A percentile compares a stretch with the other conserved stretches of the same genome.
Conservation (phyloP, 1,140 invertebrate species). For the Phortica variegata region DNA sequence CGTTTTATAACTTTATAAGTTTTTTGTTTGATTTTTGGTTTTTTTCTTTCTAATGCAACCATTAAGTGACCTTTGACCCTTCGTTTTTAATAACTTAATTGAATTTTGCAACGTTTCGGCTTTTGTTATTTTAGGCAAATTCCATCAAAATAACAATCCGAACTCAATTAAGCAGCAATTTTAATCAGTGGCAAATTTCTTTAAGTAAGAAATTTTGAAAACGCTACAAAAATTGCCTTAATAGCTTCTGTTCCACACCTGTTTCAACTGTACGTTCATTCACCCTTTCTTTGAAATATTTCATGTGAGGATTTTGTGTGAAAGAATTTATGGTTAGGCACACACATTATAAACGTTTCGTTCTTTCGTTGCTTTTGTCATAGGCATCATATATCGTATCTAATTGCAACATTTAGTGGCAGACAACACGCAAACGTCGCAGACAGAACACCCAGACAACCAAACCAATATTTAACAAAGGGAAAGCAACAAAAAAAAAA, state of each 20-base stretch:
- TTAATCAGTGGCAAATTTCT: no score
- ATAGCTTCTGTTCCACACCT: no score
- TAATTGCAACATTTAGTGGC: slow-evolving; percentile 51
- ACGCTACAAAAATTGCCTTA: neutral
- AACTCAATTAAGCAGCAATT: no score
- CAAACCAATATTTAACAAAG: neutral
- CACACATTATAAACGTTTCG: slow-evolving; percentile 13
- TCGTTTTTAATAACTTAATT: no score
- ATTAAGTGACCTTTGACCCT: no score
- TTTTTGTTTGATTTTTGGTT: no score
- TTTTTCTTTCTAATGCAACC: no score
- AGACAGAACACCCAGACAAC: neutral
- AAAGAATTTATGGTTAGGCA: slow-evolving; percentile 2
- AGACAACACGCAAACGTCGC: slow-evolving; percentile 30
- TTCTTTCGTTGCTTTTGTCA: slow-evolving; percentile 48
- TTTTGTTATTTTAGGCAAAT: no score
- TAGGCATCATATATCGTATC: slow-evolving; percentile 38
- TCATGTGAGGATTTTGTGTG: neutral
- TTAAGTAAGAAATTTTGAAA: neutral
- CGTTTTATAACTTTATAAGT: no score
- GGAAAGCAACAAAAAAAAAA: neutral
- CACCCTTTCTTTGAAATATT: slow-evolving; percentile 9
- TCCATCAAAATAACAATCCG: no score
- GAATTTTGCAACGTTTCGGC: no score
- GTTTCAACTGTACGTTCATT: neutral